Evolutionary conservation across 2,113 vertebrate species (phyloP).

Genomic region (Ophiodon elongatus): DNA sequence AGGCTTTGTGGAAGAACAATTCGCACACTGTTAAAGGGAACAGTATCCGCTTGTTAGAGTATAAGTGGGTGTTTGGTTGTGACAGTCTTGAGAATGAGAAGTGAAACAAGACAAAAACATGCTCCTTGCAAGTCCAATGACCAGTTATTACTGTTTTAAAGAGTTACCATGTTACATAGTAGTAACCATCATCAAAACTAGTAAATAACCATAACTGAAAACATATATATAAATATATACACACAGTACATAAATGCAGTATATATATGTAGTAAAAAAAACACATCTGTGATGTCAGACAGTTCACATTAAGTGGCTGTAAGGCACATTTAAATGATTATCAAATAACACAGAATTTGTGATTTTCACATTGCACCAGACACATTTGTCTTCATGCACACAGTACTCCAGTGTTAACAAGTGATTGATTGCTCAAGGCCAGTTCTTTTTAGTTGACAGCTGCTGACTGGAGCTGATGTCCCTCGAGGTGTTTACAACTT

Average conservation of each 20-base stretch:
- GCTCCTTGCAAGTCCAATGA: constrained; percentile 17
- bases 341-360: constrained; percentile 31
- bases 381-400: constrained; percentile 27
- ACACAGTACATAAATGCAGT: constrained; percentile 5
- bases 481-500: constrained; percentile 26
- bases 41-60: neutral
- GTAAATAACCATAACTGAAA: constrained; percentile 48
- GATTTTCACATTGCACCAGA: constrained; percentile 53
- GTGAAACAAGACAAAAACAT: constrained; percentile 37
- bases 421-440: constrained; percentile 35
- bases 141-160: constrained; percentile 22
- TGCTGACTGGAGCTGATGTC: constrained; percentile 21
- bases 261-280: neutral
- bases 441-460: constrained; percentile 36
- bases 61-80: neutral
- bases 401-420: constrained; percentile 54
- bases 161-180: neutral
- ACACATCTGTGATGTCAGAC: constrained; percentile 29
- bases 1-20: constrained; percentile 1
- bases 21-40: constrained; percentile 16
- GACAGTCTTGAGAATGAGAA: constrained; percentile 14
- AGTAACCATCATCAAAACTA: constrained; percentile 12
- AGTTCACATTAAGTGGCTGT: constrained; percentile 35
- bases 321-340: constrained; percentile 66
- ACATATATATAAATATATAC: constrained; percentile 4